These are phyloP conservation scores for Eptatretus atami DNA, from an alignment of 2,797 vertebrate species.

Conservation along the genomic window DNA sequence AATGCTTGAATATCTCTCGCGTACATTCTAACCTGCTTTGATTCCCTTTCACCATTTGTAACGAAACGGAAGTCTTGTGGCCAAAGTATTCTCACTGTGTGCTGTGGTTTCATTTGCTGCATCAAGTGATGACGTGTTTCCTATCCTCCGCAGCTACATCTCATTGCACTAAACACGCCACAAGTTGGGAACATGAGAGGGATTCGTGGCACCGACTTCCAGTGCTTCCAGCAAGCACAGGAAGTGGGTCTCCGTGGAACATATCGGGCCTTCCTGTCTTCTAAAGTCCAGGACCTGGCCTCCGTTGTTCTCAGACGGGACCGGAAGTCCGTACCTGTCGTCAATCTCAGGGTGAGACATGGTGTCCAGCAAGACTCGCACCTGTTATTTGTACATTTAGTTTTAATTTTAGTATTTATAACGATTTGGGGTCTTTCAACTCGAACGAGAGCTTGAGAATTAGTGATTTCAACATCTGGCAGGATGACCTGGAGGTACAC, in stretches of 20 bases:
- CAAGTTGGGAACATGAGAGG: conserved; percentile 37
- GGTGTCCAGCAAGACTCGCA: not conserved
- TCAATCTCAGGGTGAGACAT: conserved; percentile 58
- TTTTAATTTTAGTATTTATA: too few relatives aligned
- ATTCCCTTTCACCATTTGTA: too few relatives aligned
- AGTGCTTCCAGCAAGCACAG: conserved; percentile 59
- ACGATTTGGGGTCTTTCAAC: too few relatives aligned
- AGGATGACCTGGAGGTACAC: too few relatives aligned
- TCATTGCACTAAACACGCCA: conserved; percentile 56
- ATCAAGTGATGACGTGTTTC: not conserved
- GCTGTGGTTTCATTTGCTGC: too few relatives aligned
- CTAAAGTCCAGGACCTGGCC: conserved; percentile 50
- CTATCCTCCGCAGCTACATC: conserved; percentile 27
- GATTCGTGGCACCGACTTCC: conserved; percentile 24
- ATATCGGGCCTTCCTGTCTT: conserved; percentile 58
- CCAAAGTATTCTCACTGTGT: too few relatives aligned
- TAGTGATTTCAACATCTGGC: too few relatives aligned
- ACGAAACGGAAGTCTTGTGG: too few relatives aligned
- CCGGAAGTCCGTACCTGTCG: conserved; percentile 31
- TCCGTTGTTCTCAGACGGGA: conserved; percentile 49
- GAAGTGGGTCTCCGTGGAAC: conserved; percentile 39
- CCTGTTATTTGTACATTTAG: too few relatives aligned
- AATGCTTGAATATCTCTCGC: too few relatives aligned
- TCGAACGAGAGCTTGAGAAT: too few relatives aligned
- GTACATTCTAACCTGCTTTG: too few relatives aligned